Conservation (phyloP, 2,797 vertebrate species). For the Dicrostonyx torquatus region DNA sequence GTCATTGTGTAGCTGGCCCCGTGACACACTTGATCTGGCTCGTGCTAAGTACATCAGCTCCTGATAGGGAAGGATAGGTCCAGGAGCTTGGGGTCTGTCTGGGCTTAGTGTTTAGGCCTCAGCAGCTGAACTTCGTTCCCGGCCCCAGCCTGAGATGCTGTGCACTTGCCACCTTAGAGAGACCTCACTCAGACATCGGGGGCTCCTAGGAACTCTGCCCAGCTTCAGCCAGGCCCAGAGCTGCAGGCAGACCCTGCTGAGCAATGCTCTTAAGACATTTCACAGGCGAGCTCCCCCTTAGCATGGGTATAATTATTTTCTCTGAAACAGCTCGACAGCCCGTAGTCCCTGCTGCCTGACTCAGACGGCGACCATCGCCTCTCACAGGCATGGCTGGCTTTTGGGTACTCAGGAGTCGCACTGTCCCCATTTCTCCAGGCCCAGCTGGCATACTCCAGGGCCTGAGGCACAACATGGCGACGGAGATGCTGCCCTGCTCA, state of each 20-base stretch:
- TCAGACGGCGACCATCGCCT: not conserved
- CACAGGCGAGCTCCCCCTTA: slow-evolving; percentile 29
- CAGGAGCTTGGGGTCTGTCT: too few species aligned
- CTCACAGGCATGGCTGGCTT: not conserved
- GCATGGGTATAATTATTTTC: slow-evolving; percentile 69
- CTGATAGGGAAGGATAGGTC: not conserved
- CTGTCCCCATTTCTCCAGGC: fast-evolving
- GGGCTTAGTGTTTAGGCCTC: not conserved
- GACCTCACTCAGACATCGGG: not conserved
- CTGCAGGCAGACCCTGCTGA: not conserved
- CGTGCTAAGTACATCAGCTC: not conserved
- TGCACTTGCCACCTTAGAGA: fast-evolving
- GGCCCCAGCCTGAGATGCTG: not conserved
- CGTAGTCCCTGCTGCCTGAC: slow-evolving; percentile 57
- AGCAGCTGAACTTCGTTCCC: not conserved
- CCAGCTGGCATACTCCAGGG: not conserved
- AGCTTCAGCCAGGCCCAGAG: fast-evolving
- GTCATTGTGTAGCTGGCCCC: not conserved
- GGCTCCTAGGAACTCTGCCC: not conserved
- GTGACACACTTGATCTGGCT: not conserved
- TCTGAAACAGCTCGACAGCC: slow-evolving; percentile 72
- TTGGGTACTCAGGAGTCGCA: not conserved
- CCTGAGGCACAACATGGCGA: fast-evolving
- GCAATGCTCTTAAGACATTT: not conserved
- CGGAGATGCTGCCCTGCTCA: fast-evolving